A percentile compares a stretch with the other conserved stretches of the same genome.
These are phyloP conservation scores for Aphidius colemani DNA, from an alignment of 2,888 invertebrate species.

Conservation along the genomic window DNA sequence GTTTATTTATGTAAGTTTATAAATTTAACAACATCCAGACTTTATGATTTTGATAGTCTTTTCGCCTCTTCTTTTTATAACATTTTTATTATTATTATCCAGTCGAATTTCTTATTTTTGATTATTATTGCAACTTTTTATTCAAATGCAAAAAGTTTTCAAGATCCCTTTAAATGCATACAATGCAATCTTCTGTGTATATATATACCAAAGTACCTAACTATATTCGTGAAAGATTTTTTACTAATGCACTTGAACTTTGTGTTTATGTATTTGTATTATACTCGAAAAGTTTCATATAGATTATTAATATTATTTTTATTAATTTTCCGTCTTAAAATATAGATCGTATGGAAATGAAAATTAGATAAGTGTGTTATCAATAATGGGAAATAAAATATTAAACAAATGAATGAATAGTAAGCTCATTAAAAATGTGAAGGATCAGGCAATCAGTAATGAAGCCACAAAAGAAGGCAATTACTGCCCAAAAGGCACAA, in stretches of 20 bases:
- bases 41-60: neutral
- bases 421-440: conserved; percentile 49
- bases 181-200: too few species aligned
- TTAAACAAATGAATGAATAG: conserved; percentile 9
- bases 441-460: conserved; percentile 42
- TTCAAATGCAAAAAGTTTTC: too few species aligned
- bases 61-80: neutral
- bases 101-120: too few species aligned
- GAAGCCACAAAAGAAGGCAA: conserved; percentile 60
- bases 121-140: too few species aligned
- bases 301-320: too few species aligned
- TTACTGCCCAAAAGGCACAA: conserved; percentile 56
- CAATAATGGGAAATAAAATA: neutral
- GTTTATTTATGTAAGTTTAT: too few species aligned
- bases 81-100: too few species aligned
- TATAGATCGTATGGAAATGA: conserved; percentile 38
- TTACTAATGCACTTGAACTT: too few species aligned
- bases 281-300: neutral
- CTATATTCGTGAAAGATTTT: too few species aligned
- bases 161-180: too few species aligned
- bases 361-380: conserved; percentile 44
- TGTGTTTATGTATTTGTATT: neutral
- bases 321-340: too few species aligned
- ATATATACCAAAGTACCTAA: too few species aligned
- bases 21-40: neutral